phyloP scores from a whole-genome alignment of 2,113 vertebrate genomes.

The Psophia crepitans region DNA sequence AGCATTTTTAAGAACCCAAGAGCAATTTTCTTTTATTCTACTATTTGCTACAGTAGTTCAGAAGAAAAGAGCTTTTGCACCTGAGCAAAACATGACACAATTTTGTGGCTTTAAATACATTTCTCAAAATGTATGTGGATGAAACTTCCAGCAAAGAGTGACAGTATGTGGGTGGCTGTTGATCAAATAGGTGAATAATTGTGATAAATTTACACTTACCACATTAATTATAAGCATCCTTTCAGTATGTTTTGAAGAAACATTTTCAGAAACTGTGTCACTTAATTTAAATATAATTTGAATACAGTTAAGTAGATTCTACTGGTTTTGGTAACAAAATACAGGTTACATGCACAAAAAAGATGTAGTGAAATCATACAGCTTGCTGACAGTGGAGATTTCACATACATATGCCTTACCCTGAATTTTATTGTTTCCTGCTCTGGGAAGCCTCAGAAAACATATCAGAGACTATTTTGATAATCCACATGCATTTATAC shows the following conservation, averaged over 20 bases:
- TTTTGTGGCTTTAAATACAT: neutral
- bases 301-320: neutral
- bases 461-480: neutral
- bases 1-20: neutral
- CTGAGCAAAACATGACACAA: neutral
- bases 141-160: neutral
- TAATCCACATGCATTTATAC: neutral
- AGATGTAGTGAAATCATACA: neutral
- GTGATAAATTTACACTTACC: neutral
- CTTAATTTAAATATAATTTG: neutral
- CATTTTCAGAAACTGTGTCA: neutral
- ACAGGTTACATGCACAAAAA: neutral
- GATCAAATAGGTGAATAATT: conserved; percentile 25
- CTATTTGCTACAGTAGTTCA: neutral
- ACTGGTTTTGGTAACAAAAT: neutral
- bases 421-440: neutral
- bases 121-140: neutral
- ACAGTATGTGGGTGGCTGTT: neutral
- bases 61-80: neutral
- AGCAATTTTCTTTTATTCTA: conserved; percentile 35
- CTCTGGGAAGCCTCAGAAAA: neutral
- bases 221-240: neutral
- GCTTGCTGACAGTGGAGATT: neutral
- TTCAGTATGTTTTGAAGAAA: neutral
- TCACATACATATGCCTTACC: neutral